Conservation (phyloP, 2,797 vertebrate species). For the Manis crassicaudata region DNA sequence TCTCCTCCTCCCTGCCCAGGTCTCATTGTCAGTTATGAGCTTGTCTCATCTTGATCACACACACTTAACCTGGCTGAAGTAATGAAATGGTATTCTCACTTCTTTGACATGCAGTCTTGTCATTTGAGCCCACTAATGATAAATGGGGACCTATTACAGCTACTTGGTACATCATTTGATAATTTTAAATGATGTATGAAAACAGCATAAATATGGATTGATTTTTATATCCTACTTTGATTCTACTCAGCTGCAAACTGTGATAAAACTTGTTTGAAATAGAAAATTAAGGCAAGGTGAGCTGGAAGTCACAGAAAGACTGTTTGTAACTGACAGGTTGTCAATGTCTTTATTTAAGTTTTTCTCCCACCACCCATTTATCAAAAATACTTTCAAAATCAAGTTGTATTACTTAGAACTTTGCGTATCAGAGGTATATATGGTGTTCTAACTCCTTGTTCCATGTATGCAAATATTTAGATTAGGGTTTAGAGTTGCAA, state of each 20-base stretch:
- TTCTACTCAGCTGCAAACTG: slow-evolving; percentile 57
- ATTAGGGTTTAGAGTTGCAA: slow-evolving; percentile 3
- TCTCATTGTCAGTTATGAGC: background rate
- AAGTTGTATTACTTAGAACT: background rate
- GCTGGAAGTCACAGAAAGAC: slow-evolving; percentile 59
- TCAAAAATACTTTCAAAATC: slow-evolving; percentile 61
- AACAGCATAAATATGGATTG: slow-evolving; percentile 38
- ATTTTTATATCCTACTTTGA: slow-evolving; percentile 43
- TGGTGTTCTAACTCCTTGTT: background rate
- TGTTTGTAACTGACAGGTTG: slow-evolving; percentile 65
- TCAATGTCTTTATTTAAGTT: background rate
- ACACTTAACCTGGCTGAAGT: background rate
- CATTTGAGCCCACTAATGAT: background rate
- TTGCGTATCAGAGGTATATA: background rate
- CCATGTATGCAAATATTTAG: slow-evolving; percentile 10
- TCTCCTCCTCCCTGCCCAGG: background rate
- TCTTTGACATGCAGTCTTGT: background rate
- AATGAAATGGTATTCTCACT: background rate
- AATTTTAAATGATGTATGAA: slow-evolving; percentile 64
- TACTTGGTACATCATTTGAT: background rate
- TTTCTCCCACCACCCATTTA: slow-evolving; percentile 7
- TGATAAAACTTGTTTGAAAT: slow-evolving; percentile 72
- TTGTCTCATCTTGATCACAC: background rate
- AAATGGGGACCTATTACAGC: background rate
- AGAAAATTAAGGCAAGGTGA: slow-evolving; percentile 52